Base-by-base conservation (phyloP, 2,113 vertebrate species). In the Cygnus buccinator region DNA sequence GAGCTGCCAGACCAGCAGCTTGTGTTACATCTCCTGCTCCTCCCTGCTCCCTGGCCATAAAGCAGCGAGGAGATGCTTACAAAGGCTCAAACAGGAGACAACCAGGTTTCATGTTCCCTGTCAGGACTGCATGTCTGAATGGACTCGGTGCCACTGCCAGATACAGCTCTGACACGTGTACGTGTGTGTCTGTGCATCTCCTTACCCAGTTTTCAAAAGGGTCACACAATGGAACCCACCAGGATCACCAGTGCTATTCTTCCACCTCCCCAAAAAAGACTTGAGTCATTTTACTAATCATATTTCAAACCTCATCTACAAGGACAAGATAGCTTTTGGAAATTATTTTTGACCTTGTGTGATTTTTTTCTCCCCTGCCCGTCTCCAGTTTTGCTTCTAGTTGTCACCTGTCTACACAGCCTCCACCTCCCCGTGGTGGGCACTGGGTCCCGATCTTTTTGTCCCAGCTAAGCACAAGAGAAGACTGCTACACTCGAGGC, bases 221-320 rank as follows among this genome's bases (percentile, higher is more conserved):
- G 44, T 88, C 25, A 76, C 48, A 67, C 67, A 73, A 78, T 7
- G 65, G 65, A 68, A 93, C 61, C 33, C 48, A 54, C 26, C 11
- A 77, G 41, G 59, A 39, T 26, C 5, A 77, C 2, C 55, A 39
- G 18, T 12, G 10, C n/a, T 28, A 55, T 74, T 41, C 55, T 20
- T 19, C 20, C 18, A 6, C 17, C 59, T 25, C 43, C 50, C 2
- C 18, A 41, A 88, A 23, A 4, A 4, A 66, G 13, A 84, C 13
- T 50, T 39, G 86, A 46, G 80, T 75, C n/a, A 72, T 87, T 81
- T 81, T 85, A 89, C 66, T 88, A 81, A 82, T 55, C 37, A 39
- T 52, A 61, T 65, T 84, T 78, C 68, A 87, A 87, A 79, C 44
- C 44, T 61, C 80, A 83, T 54, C 62, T 87, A 76, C 71, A 73